Evolutionary conservation across 2,113 vertebrate species (phyloP), one percentile per base, ranked within the genome.

Genomic region (Meriones unguiculatus): DNA sequence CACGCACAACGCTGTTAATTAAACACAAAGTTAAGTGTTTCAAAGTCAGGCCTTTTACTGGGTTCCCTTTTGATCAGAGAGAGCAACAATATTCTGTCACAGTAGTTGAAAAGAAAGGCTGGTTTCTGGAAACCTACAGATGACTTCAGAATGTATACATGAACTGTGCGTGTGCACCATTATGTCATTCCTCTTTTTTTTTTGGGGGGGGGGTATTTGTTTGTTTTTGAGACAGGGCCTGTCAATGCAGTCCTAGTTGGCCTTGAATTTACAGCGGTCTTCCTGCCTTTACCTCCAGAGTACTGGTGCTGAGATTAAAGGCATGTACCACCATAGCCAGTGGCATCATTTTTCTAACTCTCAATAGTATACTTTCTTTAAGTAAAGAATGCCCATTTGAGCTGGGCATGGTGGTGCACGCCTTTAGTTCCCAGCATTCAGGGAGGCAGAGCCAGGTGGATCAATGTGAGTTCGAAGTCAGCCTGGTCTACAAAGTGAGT

Each of bases 1-100:
- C 17, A 81, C 92, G 18, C 13, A 78, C 13, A 75, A 15, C n/a
- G 73, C 24, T 41, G 18, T 32, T 35, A 62, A 90, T 57, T 88
- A 94, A 94, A 69, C 22, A 92, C 35, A 88, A 93, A 76, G 25
- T 52, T 82, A 89, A 93, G 76, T 90, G 67, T 65, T 92, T 89
- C 28, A 93, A 90, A 67, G 91, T 62, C n/a, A 78, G 77, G 7
- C 35, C 17, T 88, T 88, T 78, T 64, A 38, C 11, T 28, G 46
- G 62, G 35, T 81, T 28, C 30, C 8, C 89, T 93, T 95, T 46
- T 78, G 8, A 77, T 73, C 81, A 94, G 46, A 22, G 25, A 70
- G 80, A 92, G 57, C 87, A 75, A 85, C 20, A 91, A 89, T 52
- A 94, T 5, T 75, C 35, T 2, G 78, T 13, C 41, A 94, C 24